A percentile compares a stretch with the other conserved stretches of the same genome.
phyloP scores from a whole-genome alignment of 2,888 invertebrate genomes.

The Patella depressa region DNA sequence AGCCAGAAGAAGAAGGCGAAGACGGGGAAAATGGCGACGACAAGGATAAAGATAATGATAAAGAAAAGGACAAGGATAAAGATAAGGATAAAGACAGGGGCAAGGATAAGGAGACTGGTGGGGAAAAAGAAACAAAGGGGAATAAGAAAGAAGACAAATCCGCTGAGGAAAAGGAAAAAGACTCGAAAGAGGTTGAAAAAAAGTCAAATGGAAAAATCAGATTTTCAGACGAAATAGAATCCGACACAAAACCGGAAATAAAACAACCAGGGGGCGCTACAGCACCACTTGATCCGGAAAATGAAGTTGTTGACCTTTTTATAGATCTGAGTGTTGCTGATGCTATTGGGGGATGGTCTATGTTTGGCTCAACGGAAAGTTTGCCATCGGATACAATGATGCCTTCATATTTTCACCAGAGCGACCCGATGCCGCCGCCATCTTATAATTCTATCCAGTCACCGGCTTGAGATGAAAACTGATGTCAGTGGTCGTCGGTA shows the following conservation, averaged over 20 bases:
- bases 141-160: conserved; percentile 28
- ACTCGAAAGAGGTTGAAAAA: conserved; percentile 37
- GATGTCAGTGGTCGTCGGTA: no score
- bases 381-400: conserved; percentile 36
- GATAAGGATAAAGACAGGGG: conserved; percentile 26
- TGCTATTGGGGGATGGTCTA: conserved; percentile 45
- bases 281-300: conserved; percentile 33
- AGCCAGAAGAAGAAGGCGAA: conserved; percentile 42
- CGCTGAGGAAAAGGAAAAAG: conserved; percentile 31
- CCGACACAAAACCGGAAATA: conserved; percentile 11
- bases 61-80: conserved; percentile 26
- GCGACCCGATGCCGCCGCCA: not conserved
- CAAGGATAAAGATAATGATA: conserved; percentile 17
- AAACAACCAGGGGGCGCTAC: conserved; percentile 7
- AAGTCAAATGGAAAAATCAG: conserved; percentile 32
- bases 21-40: conserved; percentile 29
- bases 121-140: conserved; percentile 12
- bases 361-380: conserved; percentile 51
- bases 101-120: conserved; percentile 19
- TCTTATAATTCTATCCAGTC: not conserved
- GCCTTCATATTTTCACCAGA: conserved; percentile 7
- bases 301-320: conserved; percentile 56
- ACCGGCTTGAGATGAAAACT: no score
- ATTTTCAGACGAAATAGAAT: conserved; percentile 24
- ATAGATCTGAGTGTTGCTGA: conserved; percentile 54